phyloP scores from a whole-genome alignment of 2,888 invertebrate genomes.

The Dysmachus trigonus region DNA sequence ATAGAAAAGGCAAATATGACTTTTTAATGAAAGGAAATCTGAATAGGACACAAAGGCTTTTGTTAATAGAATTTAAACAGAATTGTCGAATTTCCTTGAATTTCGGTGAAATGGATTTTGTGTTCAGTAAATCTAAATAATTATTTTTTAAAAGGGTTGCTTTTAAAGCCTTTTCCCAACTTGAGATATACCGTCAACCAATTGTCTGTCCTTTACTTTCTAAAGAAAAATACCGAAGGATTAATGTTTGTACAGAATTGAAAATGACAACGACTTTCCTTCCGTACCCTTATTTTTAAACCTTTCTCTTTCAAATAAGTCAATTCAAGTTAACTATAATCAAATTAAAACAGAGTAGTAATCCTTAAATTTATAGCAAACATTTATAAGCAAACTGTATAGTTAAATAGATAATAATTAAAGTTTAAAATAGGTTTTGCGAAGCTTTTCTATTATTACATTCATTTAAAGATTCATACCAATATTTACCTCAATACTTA shows the following conservation, averaged over 20 bases:
- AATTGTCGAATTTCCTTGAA: background rate
- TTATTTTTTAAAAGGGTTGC: background rate
- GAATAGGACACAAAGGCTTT: background rate
- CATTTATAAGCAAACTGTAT: too few species aligned
- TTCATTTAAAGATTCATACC: too few species aligned
- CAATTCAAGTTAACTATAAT: too few species aligned
- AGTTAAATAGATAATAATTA: too few species aligned
- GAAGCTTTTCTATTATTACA: too few species aligned
- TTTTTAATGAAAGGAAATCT: background rate
- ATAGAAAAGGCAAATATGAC: background rate
- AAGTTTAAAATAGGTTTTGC: too few species aligned
- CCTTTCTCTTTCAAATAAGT: background rate
- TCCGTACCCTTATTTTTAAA: background rate
- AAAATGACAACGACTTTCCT: background rate
- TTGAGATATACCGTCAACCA: background rate
- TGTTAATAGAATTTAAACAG: background rate
- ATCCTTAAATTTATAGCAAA: too few species aligned
- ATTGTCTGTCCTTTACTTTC: background rate
- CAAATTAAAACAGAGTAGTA: too few species aligned
- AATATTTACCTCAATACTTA: too few species aligned
- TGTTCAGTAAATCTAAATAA: background rate
- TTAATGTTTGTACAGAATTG: background rate
- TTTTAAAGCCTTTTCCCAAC: background rate
- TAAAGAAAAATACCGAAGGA: background rate
- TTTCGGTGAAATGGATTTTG: background rate